These are phyloP conservation scores for Lathamus discolor DNA, from an alignment of 2,113 vertebrate genomes.

Conservation along the genomic window DNA sequence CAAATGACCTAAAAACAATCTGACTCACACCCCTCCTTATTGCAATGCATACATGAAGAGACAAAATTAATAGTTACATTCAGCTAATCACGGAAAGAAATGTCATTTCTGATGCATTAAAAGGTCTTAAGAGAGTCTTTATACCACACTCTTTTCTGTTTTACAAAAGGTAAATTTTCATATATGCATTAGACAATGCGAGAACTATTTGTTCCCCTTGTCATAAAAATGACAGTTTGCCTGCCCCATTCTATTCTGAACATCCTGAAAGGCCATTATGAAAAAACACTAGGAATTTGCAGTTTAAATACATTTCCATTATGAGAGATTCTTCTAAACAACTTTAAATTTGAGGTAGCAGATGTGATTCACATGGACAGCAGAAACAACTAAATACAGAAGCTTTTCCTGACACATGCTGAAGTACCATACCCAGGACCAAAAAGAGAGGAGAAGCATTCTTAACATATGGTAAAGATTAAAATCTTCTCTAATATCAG, in stretches of 20 bases:
- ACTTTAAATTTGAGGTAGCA: background rate
- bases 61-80: background rate
- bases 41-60: background rate
- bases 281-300: background rate
- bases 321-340: background rate
- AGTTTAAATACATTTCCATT: background rate
- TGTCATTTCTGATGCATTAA: background rate
- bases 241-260: background rate
- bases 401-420: background rate
- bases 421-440: background rate
- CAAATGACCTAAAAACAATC: background rate
- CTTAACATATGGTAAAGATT: background rate
- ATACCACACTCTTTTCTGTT: background rate
- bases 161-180: background rate
- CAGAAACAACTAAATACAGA: background rate
- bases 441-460: background rate
- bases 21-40: background rate
- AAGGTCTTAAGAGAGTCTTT: background rate
- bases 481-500: background rate
- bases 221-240: background rate
- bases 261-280: background rate
- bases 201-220: background rate
- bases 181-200: background rate
- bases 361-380: background rate
- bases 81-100: background rate